These are phyloP conservation scores for Geotrypetes seraphini DNA, from an alignment of 2,797 vertebrate genomes.

Conservation along the genomic window DNA sequence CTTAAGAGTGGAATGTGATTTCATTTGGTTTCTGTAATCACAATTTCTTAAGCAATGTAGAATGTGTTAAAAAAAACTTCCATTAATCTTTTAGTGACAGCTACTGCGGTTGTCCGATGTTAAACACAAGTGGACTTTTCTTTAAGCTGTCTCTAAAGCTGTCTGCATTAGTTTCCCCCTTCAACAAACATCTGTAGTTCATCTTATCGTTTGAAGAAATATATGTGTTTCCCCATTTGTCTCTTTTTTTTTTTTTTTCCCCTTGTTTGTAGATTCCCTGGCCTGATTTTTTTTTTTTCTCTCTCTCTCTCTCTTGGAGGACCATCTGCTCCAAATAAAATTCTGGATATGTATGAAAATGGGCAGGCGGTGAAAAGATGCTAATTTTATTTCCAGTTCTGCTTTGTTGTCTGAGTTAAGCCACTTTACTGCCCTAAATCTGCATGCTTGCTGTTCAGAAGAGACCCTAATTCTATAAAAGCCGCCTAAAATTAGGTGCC, in stretches of 20 bases:
- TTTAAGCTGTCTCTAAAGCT: slow-evolving; percentile 52
- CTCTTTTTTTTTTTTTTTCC: slow-evolving; percentile 40
- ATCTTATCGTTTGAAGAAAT: slow-evolving; percentile 80
- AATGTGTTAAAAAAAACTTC: slow-evolving; percentile 44
- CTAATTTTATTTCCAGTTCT: slow-evolving; percentile 27
- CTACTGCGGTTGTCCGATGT: slow-evolving; percentile 47
- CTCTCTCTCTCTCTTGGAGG: slow-evolving; percentile 25
- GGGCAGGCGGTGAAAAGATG: slow-evolving; percentile 42
- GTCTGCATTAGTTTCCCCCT: slow-evolving; percentile 61
- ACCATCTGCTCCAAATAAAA: slow-evolving; percentile 81
- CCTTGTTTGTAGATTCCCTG: slow-evolving; percentile 55
- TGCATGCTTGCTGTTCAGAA: too few species aligned
- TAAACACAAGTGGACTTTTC: slow-evolving; percentile 62
- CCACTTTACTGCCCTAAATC: not conserved
- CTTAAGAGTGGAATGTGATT: slow-evolving; percentile 3
- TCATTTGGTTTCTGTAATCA: slow-evolving; percentile 13
- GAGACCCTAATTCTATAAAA: too few species aligned
- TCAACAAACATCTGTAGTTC: slow-evolving; percentile 80
- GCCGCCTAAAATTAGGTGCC: too few species aligned
- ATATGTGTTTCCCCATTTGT: slow-evolving; percentile 60
- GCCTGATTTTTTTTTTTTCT: slow-evolving; percentile 57
- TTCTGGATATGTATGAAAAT: slow-evolving; percentile 54
- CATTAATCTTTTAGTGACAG: slow-evolving; percentile 53
- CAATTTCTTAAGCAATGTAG: slow-evolving; percentile 39
- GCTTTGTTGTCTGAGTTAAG: slow-evolving; percentile 13